phyloP scores from a whole-genome alignment of 2,797 vertebrate genomes.

The Micrastur ruficollis region DNA sequence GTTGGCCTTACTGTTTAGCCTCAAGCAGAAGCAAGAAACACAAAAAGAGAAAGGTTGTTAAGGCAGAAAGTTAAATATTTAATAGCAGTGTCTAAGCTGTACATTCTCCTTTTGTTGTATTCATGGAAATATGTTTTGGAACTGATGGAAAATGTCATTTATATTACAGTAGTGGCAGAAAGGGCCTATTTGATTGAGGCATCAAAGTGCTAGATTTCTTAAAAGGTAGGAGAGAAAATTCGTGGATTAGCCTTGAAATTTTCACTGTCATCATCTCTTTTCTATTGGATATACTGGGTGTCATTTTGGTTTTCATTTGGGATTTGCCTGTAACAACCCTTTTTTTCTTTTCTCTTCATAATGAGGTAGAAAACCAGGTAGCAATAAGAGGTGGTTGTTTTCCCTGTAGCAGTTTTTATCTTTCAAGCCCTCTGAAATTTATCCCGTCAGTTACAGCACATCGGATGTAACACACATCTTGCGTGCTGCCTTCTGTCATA shows the following conservation, averaged over 20 bases:
- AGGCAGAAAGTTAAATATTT: constrained; percentile 50
- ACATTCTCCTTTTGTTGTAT: not conserved
- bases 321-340: not conserved
- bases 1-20: constrained; percentile 31
- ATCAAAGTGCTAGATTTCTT: not conserved
- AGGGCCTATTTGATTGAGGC: not conserved
- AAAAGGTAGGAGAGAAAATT: not conserved
- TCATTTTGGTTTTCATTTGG: not conserved
- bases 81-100: not conserved
- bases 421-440: not conserved
- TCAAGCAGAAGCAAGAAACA: constrained; percentile 35
- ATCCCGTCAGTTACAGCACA: not conserved
- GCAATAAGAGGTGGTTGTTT: not conserved
- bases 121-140: not conserved
- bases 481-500: not conserved
- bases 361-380: not conserved
- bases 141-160: not conserved
- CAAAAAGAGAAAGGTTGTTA: not conserved
- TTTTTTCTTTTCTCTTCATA: not conserved
- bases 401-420: not conserved
- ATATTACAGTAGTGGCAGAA: not conserved
- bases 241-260: not conserved
- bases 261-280: not conserved
- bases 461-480: not conserved
- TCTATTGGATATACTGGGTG: not conserved